Evolutionary conservation across 2,797 vertebrate genomes (phyloP), one percentile per base, ranked within the genome.

Genomic region (Melanogrammus aeglefinus): DNA sequence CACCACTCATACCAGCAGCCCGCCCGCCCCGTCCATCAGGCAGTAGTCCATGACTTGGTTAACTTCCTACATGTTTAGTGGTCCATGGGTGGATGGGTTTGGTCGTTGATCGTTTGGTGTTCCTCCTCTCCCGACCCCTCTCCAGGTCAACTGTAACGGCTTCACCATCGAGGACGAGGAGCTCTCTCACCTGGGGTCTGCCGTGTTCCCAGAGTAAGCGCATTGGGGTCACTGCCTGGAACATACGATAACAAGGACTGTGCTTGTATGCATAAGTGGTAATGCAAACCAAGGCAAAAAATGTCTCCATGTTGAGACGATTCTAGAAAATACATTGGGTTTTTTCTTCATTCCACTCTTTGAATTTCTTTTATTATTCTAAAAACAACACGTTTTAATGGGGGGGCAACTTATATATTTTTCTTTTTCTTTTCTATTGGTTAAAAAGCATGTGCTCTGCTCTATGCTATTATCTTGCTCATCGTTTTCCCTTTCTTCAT

Each of bases 121-220:
- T 51, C n/a, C 4, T 38, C 66, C 35, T 47, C 29, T 47, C 24
- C 44, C 72, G 16, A 21, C 35, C 29, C 35, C 29, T 80, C 69
- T 83, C 8, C 82, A 99, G 98, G 97, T 99, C 77, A 99, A 99
- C 91, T 99, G 98, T 88, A 99, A 99, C 84, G 97, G 98, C 51
- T 99, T 99, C 86, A 98, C 97, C 35, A 97, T 99, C 80, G 98
- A 99, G 91, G 98, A 99, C 8, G 98, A 99, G 90, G 98, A 99
- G 80, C 95, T 99, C 71, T 98, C 97, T 76, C 98, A 99, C 86
- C 89, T 99, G 86, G 98, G 98, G 85, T 99, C 98, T 70, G 98
- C 98, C 18, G 94, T 98, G 91, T 99, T 98, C 91, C 97, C 97
- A 0, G 97, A 99, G 97, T 99, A 95, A 92, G 90, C 81, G 80